Evolutionary conservation across 2,113 vertebrate genomes (phyloP), one percentile per base, ranked within the genome.

Genomic region (Oncorhynchus clarkii): DNA sequence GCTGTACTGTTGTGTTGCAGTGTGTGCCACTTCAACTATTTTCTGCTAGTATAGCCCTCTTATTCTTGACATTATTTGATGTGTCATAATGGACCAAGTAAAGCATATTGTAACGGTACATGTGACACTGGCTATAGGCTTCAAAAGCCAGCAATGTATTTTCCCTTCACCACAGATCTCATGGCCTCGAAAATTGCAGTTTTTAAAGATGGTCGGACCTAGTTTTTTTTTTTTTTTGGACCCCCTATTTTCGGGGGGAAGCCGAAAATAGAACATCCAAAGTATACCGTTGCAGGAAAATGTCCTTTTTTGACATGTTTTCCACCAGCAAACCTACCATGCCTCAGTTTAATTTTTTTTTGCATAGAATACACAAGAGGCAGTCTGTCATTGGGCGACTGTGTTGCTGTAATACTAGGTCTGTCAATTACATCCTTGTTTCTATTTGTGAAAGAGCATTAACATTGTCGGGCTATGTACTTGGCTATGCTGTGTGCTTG

Each of bases 371-470:
- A 22, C 24, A 39, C 34, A 39, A 70, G 45, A 70, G 67, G 75
- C 57, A 0, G 13, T 62, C 24, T 29, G 22, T 2, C 69, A n/a
- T 12, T 72, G 72, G 76, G 72, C 22, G 71, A 76, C 4, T 0
- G n/a, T 68, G 60, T 48, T 75, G 67, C 75, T 75, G 77, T 85
- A 83, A 88, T 89, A 76, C 29, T 70, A 64, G 60, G 20, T 34
- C 75, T 49, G 67, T 86, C 80, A 26, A 75, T 86, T 76, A 78
- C 49, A 45, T 83, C 70, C 71, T 20, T 59, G 29, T 70, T 3
- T 74, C 74, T n/a, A 48, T 51, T 78, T 62, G 67, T 9, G 3
- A 65, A 26, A 45, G 34, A 34, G 73, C 48, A 71, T 11, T 31
- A 22, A 57, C 18, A 51, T 12, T 22, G 3, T 67, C 27, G 24